Conservation (phyloP, 1,140 invertebrate species). For the Paramacrobiotus metropolitanus region DNA sequence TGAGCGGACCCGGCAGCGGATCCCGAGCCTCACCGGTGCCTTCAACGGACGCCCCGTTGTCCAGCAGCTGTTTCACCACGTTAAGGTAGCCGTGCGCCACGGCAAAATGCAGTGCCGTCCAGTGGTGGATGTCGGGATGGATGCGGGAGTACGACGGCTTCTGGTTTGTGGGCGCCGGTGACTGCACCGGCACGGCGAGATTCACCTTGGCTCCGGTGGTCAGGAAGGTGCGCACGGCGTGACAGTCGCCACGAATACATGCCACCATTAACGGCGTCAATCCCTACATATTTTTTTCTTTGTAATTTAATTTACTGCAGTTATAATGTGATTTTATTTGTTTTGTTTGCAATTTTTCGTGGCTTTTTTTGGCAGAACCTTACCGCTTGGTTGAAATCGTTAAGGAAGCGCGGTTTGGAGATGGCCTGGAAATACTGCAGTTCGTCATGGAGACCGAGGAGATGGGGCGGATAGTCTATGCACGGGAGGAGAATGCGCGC, state of each 20-base stretch:
- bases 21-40: conserved; percentile 35
- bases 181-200: conserved; percentile 2
- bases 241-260: neutral
- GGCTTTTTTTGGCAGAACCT: too few species aligned
- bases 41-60: conserved; percentile 55
- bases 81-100: conserved; percentile 31
- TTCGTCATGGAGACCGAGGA: neutral
- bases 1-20: conserved; percentile 49
- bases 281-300: neutral
- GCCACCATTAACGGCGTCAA: neutral
- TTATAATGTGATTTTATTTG: neutral
- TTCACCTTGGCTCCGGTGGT: neutral
- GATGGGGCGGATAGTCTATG: conserved; percentile 50
- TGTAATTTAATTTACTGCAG: neutral
- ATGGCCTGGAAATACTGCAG: neutral
- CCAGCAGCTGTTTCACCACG: conserved; percentile 34
- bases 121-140: conserved; percentile 46
- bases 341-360: too few species aligned
- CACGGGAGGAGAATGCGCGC: conserved; percentile 56
- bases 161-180: too few species aligned
- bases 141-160: conserved; percentile 20
- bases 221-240: neutral
- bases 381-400: neutral
- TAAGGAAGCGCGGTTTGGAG: neutral
- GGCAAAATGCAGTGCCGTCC: conserved; percentile 47